phyloP scores from a whole-genome alignment of 2,797 vertebrate genomes.

The Lagorchestes hirsutus region DNA sequence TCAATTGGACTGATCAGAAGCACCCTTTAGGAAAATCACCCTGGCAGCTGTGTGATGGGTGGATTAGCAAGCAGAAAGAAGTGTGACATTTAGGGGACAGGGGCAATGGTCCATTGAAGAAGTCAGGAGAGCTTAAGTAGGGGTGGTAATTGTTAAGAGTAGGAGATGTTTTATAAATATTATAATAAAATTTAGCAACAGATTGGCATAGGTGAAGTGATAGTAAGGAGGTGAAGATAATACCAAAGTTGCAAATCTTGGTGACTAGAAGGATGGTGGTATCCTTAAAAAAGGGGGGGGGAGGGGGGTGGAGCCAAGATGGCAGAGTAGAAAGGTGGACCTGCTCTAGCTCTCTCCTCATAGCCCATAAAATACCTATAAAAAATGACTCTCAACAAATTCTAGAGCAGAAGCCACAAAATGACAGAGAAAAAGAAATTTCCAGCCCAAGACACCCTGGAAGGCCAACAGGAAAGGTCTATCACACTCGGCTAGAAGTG shows the following conservation, averaged over 20 bases:
- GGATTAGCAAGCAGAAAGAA: background rate
- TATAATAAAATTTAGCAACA: too few species aligned
- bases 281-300: background rate
- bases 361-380: too few species aligned
- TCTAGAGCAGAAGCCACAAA: too few species aligned
- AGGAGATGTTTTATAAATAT: background rate
- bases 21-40: background rate
- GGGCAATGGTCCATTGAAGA: background rate
- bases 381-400: too few species aligned
- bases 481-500: too few species aligned
- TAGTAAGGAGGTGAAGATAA: too few species aligned
- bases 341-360: too few species aligned
- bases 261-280: background rate
- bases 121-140: background rate
- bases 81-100: background rate
- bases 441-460: too few species aligned
- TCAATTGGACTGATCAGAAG: background rate
- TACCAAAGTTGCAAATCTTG: background rate
- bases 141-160: background rate
- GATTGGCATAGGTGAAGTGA: background rate
- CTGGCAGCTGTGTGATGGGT: background rate
- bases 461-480: too few species aligned
- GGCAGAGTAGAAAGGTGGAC: too few species aligned
- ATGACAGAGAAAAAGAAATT: too few species aligned
- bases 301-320: too few species aligned